Base-by-base conservation (phyloP, 2,888 invertebrate species). In the Agrilus biguttatus region DNA sequence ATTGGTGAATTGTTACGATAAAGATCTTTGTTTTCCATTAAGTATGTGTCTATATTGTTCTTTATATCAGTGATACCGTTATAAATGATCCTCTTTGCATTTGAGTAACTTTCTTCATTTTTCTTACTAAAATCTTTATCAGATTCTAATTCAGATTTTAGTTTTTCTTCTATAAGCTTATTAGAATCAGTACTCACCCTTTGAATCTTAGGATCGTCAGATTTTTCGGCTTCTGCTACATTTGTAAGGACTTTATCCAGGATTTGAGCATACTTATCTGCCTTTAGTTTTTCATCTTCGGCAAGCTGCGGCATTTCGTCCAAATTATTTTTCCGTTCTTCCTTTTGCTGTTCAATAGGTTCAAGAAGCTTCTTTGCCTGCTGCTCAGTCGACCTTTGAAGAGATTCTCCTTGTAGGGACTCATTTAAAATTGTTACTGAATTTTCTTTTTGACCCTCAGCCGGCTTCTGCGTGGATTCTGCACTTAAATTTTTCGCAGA, bases 221-320 rank as follows among this genome's bases (percentile, higher is more conserved):
- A 1, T 28, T 28, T 8, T 28, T 8, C 28, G 10, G 28, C 28
- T 7, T 3, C 21, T 28, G 28, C 28, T 28, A 28, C 28, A 28
- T 28, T 4, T 28, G 28, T 28, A 10, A 28, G 28, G 4, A 28
- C 28, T 2, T 28, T 28, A 10, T 28, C 28, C 3, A 28, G 28
- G 2, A 28, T 28, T 28, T 10, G 8, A 28, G 28, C 28, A 10
- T 28, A 28, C 28, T 28, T 28, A 28, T 10, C 28, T 2, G 48
- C 51, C 41, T 53, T 47, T 10, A 39, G 33, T 35, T 51, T 19
- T 47, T 59, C 54, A 42, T 53, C 51, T 8, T 46, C 36, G 19
- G 55, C 54, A 17, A 59, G 41, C 43, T 59, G 59, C 7, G 52
- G 45, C 49, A 54, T 58, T 40, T 50, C 59, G 28, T 56, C 51